Conservation (phyloP, 2,888 invertebrate genomes). For the Amphipyra berbera region DNA sequence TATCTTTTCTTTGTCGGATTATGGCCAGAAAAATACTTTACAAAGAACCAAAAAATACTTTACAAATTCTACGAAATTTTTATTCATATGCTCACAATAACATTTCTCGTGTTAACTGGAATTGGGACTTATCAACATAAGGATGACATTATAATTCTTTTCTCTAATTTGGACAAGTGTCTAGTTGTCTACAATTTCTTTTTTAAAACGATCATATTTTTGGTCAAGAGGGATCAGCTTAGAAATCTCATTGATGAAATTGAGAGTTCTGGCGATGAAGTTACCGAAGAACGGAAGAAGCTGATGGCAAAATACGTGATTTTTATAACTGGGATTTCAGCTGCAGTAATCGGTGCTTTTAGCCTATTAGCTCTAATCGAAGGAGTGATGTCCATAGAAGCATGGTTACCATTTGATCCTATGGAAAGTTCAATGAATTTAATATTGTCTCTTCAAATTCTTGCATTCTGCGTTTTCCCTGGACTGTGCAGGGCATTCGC, state of each 20-base stretch:
- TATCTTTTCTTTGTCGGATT: conserved; percentile 75
- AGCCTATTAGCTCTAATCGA: conserved; percentile 66
- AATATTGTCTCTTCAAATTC: conserved; percentile 64
- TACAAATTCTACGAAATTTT: conserved; percentile 72
- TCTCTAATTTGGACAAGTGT: conserved; percentile 75
- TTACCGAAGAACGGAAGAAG: conserved; percentile 66
- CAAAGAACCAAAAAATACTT: conserved; percentile 49
- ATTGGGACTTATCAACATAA: conserved; percentile 70
- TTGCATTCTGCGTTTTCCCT: conserved; percentile 68
- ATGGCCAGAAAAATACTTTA: conserved; percentile 73
- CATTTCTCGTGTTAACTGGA: conserved; percentile 66
- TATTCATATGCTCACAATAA: conserved; percentile 64
- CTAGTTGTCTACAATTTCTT: conserved; percentile 75
- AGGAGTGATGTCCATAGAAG: conserved; percentile 74
- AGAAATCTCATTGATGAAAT: conserved; percentile 72
- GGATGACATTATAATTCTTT: conserved; percentile 62
- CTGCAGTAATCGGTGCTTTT: conserved; percentile 64
- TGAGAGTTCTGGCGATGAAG: conserved; percentile 70
- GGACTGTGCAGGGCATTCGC: conserved; percentile 72
- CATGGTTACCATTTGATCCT: conserved; percentile 82
- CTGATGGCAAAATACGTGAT: conserved; percentile 70
- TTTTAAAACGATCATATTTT: conserved; percentile 72
- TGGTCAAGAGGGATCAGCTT: conserved; percentile 66
- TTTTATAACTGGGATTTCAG: conserved; percentile 60
- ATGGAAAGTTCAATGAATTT: conserved; percentile 67